Base-by-base conservation (phyloP, 1,140 invertebrate species). In the Caligus rogercresseyi region DNA sequence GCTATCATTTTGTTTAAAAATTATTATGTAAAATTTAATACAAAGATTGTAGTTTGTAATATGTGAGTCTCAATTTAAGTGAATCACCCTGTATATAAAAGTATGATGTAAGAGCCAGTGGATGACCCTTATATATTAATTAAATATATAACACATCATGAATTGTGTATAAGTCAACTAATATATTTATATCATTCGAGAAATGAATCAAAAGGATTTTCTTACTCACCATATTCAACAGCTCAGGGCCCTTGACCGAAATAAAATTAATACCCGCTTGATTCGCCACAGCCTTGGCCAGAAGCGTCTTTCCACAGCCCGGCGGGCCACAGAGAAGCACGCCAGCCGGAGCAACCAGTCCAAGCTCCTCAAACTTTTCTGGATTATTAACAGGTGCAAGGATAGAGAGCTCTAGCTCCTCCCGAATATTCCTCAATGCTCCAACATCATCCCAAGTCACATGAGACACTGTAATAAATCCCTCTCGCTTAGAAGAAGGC, bases 401-500 rank as follows among this genome's bases (percentile, higher is more conserved):
- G 65, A 98, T 92, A 52, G 88, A 82, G 70, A 90, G 77, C 72
- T 93, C 81, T 18, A 99, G 76, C 71, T 96, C 88, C 68, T 91
- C 81, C 59, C 92, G 75, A 43, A 98, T 85, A 71, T 89, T 79
- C 25, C 80, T 78, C 11, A 98, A 71, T 0, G 93, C 94, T 1
- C 96, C 96, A 68, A 99, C 82, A 75, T 99, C 91, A 65, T 90
- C 82, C 95, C 95, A 99, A 0, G 88, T 93, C 0, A 90, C 86
- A 78, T 96, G 89, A 13, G 95, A 94, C 18, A 98, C 89, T 4
- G 92, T 95, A 2, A 89, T 87, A 75, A 98, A 97, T 54, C 95
- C 95, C 79, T 98, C 94, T 66, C 93, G 78, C 67, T 94, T 94
- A 0, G 89, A 84, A 54, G 89, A 92, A n/a, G 92, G 92, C 72